Percentiles rank a stretch among this genome's conserved stretches.
These are phyloP conservation scores for Mythimna loreyi DNA, from an alignment of 2,888 invertebrate species.

Conservation along the genomic window DNA sequence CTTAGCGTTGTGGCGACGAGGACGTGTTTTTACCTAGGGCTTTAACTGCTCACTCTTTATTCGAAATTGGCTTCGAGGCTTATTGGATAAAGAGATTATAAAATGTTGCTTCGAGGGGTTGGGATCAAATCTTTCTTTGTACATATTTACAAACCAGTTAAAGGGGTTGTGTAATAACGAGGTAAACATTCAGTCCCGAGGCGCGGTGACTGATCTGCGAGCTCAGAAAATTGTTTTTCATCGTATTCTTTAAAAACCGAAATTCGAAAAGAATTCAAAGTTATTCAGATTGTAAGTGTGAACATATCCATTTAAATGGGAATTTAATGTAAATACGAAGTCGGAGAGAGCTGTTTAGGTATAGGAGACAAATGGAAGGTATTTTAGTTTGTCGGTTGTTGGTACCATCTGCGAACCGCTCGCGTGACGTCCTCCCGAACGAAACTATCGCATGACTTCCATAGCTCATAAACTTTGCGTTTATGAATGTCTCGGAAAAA, in stretches of 20 bases:
- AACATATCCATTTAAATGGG: slow-evolving; percentile 43
- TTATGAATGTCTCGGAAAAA: slow-evolving; percentile 75
- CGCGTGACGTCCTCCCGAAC: slow-evolving; percentile 73
- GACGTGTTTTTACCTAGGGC: slow-evolving; percentile 79
- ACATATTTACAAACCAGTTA: slow-evolving; percentile 41
- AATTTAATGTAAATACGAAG: slow-evolving; percentile 49
- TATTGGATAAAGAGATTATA: slow-evolving; percentile 80
- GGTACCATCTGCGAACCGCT: slow-evolving; percentile 58
- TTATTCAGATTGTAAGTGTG: slow-evolving; percentile 29
- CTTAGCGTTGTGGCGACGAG: slow-evolving; percentile 70
- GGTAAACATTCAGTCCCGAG: slow-evolving; percentile 13
- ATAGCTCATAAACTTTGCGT: slow-evolving; percentile 73
- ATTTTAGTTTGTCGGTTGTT: slow-evolving; percentile 56
- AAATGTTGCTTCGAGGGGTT: slow-evolving; percentile 70
- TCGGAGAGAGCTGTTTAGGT: slow-evolving; percentile 43
- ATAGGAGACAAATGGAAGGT: slow-evolving; percentile 69
- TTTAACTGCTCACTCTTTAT: slow-evolving; percentile 81
- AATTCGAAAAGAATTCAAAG: background rate
- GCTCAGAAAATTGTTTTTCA: slow-evolving; percentile 3
- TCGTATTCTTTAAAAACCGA: slow-evolving; percentile 5
- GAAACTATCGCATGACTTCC: slow-evolving; percentile 78
- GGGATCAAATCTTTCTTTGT: slow-evolving; percentile 66
- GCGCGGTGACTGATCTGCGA: background rate
- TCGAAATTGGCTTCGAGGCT: slow-evolving; percentile 79
- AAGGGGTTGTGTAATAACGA: slow-evolving; percentile 20